Conservation (phyloP, 2,797 vertebrate genomes). For the Malurus leucopterus region DNA sequence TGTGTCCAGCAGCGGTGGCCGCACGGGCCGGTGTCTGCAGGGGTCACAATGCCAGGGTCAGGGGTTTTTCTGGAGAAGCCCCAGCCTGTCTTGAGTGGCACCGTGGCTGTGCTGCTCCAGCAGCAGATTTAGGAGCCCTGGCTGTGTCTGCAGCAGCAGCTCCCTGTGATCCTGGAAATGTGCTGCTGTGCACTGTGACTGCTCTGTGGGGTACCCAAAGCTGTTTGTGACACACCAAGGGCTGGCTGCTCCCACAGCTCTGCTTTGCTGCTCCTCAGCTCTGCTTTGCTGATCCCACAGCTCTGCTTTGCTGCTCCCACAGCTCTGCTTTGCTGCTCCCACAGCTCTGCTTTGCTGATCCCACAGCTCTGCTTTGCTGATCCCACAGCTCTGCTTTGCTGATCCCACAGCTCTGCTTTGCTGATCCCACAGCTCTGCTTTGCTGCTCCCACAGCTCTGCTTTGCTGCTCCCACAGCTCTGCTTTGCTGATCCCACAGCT, state of each 20-base stretch:
- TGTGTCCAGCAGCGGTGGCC: fast-evolving
- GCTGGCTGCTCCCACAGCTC: neutral
- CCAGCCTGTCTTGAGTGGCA: neutral
- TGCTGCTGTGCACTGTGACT: neutral
- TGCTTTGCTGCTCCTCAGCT: neutral
- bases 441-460: neutral
- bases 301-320: too few species aligned
- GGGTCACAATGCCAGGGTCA: neutral
- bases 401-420: too few species aligned
- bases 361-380: too few species aligned
- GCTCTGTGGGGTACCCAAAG: neutral
- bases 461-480: neutral
- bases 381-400: neutral
- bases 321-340: neutral
- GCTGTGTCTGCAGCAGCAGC: fast-evolving
- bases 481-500: neutral
- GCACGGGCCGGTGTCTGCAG: fast-evolving
- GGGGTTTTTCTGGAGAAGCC: neutral
- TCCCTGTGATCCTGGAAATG: fast-evolving
- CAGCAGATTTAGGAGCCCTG: neutral
- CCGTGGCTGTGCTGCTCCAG: neutral
- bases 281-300: too few species aligned
- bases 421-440: too few species aligned
- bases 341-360: too few species aligned
- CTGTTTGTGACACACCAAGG: neutral